Conservation (phyloP, 2,113 vertebrate genomes). For the Orientallactaga bullata region DNA sequence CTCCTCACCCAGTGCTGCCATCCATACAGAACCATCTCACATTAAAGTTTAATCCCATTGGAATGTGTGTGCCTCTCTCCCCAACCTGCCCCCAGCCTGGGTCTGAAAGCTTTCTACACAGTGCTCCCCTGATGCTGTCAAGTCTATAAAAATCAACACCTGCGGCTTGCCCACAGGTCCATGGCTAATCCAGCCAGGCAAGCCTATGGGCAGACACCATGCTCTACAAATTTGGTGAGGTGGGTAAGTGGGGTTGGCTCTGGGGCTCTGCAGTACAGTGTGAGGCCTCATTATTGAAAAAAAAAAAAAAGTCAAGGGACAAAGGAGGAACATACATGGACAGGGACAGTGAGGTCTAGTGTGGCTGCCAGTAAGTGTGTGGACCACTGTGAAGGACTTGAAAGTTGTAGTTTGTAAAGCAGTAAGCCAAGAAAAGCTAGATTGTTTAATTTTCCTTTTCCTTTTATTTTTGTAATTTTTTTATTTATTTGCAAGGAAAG, state of each 20-base stretch:
- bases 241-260: background rate
- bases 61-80: fast-evolving
- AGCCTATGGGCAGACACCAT: background rate
- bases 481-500: too few species aligned
- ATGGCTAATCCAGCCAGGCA: background rate
- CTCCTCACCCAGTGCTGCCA: fast-evolving
- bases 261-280: background rate
- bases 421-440: background rate
- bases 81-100: background rate
- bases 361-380: fast-evolving
- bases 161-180: background rate
- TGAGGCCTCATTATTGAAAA: too few species aligned
- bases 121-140: background rate
- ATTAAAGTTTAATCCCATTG: fast-evolving
- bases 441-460: too few species aligned
- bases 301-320: too few species aligned
- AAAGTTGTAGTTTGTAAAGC: background rate
- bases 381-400: fast-evolving
- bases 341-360: fast-evolving
- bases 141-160: too few species aligned
- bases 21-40: fast-evolving
- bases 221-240: background rate
- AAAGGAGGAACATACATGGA: fast-evolving
- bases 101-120: fast-evolving
- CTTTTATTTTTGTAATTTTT: too few species aligned